Evolutionary conservation across 1,140 invertebrate species (phyloP), one percentile per base, ranked within the genome.

Genomic region (Drosophila auraria): DNA sequence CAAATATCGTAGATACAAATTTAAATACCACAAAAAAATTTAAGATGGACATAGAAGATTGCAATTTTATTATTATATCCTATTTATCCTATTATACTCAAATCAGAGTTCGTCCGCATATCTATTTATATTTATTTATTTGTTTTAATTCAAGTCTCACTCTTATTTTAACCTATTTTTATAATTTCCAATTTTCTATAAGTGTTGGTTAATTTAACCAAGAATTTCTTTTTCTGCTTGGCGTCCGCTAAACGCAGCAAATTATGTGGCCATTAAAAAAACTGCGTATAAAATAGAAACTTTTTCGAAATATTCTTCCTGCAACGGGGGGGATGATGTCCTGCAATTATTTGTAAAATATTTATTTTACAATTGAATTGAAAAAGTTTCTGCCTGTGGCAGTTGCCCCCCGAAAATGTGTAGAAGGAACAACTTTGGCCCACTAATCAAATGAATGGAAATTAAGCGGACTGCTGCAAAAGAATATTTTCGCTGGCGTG

Each of bases 311-410:
- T 61, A 42, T 60, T 65, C 63, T 57, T 57, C 17, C 65, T 65
- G 64, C 64, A 40, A n/a, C 20, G 14, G 33, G 14, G 14, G 54
- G 54, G 33, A 20, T 38, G 69, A 66, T 66, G 47, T 44, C 74
- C 76, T 60, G 82, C 86, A 90, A 90, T 90, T 90, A 90, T 90
- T 90, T 90, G 86, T 90, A 90, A 90, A 90, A 90, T 90, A 90
- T 90, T 90, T 90, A 90, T 90, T 86, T 82, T 74, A 82, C 86
- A 90, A 90, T 90, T 91, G 87, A 91, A 91, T 90, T 90, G 86
- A 86, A 86, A 90, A 90, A 90, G 57, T 90, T 90, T 90, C 75
- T 86, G 86, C 71, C 51, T 82, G 69, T 81, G 87, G 74, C 86
- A 89, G 62, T 72, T 76, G 44, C 9, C 4, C 68, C 60, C 45